Evolutionary conservation across 2,113 vertebrate genomes (phyloP), one percentile per base, ranked within the genome.

Genomic region (Climacteris rufus): DNA sequence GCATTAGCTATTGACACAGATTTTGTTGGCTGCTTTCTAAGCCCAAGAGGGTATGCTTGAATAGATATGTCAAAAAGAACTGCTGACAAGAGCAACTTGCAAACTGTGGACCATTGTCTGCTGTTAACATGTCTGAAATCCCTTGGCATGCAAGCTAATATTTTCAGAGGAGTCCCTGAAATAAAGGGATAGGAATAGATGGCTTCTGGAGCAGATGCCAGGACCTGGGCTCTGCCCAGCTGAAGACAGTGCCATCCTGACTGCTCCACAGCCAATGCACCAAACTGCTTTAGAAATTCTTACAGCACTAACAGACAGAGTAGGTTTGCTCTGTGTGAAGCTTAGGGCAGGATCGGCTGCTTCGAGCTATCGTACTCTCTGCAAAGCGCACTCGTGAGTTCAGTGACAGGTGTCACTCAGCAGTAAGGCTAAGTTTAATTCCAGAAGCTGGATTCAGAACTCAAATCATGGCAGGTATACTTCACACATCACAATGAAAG

Each of bases 61-160:
- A 96, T 88, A 94, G 93, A 93, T 95, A 96, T 1, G 59, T 96
- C 95, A 96, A 96, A 96, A 96, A 91, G 84, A 96, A 96, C 59
- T 94, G 93, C 94, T 96, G 96, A 96, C 91, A 96, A 94, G 90
- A 92, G 84, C 91, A 96, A 91, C 78, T 97, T 96, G 70, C 82
- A 88, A 91, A 96, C 93, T 96, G 75, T 80, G 87, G 71, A 72
- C 63, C 78, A 94, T 77, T 96, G 96, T 95, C 95, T 97, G 89
- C 71, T 76, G 90, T 71, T 94, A 93, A 93, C 66, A 88, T 65
- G 78, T 90, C 71, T 96, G 90, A 94, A 97, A 96, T 90, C 82
- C 54, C 63, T 54, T 59, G 79, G 70, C 71, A 91, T 47, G 93
- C 78, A 93, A 90, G 54, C 59, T 83, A 59, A 15, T 90, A 80